Base-by-base conservation (phyloP, 35 echinoderm and acorn worm species). In the Chiridota heheva region DNA sequence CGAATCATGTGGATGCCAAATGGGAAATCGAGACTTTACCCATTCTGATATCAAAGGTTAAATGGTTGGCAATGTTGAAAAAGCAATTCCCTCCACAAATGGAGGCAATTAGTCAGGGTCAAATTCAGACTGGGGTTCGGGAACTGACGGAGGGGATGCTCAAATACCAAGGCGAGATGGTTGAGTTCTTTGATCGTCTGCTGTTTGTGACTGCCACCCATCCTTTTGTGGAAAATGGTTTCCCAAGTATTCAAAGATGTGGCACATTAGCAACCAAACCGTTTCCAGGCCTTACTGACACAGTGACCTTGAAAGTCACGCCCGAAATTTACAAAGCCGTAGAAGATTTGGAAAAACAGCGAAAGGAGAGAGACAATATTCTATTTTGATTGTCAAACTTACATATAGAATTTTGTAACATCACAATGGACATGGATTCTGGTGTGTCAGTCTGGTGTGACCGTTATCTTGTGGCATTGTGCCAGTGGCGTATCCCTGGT, bases 121-220 rank as follows among this genome's bases (percentile, higher is more conserved):
- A 97, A 62, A 86, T 97, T 25, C 44, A 69, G 32, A 81, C 77
- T 17, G 88, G 94, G 30, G 77, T 97, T 33, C 78, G 94, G 3
- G 94, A 97, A 81, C 58, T 97, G 25, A 91, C 94, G 18, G 94
- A 97, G 77, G 94, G 94, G 7, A 97, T 97, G 94, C 55, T 97
- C 13, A 97, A 97, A 63, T 97, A 97, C 40, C 83, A 91, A 44
- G 94, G 94, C 10, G 94, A 97, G 56, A 62, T 64, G n/a, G 94
- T 97, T 13, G 94, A 97, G 58, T 97, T 97, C 47, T 97, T 88
- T 69, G 94, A 97, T 70, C 78, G 88, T 4, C 85, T 97, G 20
- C 64, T 97, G 25, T 88, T 97, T 27, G 77, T 97, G 17, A 91
- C 94, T 4, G 94, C 89, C 15, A 79, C 87, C 1, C 94, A 91